Conservation (phyloP, 2,888 invertebrate species). For the Drosophila ustulata region DNA sequence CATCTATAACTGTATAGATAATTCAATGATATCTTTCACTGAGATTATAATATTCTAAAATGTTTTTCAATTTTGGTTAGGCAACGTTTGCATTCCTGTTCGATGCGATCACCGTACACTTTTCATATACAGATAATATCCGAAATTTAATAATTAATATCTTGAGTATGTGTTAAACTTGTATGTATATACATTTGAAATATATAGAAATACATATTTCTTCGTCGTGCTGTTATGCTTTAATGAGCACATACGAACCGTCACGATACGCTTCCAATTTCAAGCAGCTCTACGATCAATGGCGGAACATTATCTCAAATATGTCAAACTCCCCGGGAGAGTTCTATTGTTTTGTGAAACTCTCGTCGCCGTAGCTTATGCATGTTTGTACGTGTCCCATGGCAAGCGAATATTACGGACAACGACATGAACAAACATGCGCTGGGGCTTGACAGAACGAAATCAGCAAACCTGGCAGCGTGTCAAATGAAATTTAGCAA, state of each 20-base stretch:
- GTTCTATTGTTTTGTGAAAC: slow-evolving; percentile 8
- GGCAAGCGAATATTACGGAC: slow-evolving; percentile 14
- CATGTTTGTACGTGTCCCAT: slow-evolving; percentile 40
- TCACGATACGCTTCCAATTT: slow-evolving; percentile 5
- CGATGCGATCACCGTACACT: background rate
- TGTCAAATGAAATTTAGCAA: slow-evolving; percentile 13
- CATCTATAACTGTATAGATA: slow-evolving; percentile 1
- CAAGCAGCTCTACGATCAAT: background rate
- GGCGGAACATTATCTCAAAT: slow-evolving; percentile 2
- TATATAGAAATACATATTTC: background rate
- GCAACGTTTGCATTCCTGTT: background rate
- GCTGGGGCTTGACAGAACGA: background rate
- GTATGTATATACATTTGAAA: background rate
- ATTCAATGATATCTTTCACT: background rate
- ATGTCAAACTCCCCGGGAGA: slow-evolving; percentile 7
- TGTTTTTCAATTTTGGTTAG: background rate
- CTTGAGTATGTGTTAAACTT: background rate
- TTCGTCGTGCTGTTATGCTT: background rate
- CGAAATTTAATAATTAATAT: background rate
- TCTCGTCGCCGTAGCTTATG: slow-evolving; percentile 14
- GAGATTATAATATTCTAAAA: background rate
- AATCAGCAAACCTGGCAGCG: slow-evolving; percentile 28
- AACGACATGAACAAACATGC: slow-evolving; percentile 45
- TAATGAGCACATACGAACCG: slow-evolving; percentile 1
- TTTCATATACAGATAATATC: background rate